These are phyloP conservation scores for Eumerus sabulonum DNA, from an alignment of 2,888 invertebrate species.

Conservation along the genomic window DNA sequence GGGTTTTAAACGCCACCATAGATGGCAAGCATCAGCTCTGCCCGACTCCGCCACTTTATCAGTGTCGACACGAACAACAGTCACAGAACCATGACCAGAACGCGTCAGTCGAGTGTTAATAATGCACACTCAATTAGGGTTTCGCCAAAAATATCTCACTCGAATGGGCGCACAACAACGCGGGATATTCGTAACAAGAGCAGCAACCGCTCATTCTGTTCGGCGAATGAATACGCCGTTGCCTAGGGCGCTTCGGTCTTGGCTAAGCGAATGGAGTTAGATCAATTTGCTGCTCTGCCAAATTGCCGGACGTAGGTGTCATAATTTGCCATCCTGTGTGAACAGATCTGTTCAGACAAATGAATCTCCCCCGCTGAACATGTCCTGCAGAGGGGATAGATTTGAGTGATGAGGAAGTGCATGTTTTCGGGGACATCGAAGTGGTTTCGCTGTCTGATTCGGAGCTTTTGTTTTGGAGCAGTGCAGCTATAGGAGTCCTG, in stretches of 20 bases:
- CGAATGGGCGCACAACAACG: conserved; percentile 42
- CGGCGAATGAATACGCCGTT: not conserved
- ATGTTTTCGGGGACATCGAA: no score
- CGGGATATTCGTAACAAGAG: no score
- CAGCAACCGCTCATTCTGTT: no score
- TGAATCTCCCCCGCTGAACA: conserved; percentile 43
- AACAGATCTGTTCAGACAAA: conserved; percentile 41
- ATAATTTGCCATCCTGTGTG: conserved; percentile 54
- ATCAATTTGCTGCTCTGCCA: conserved; percentile 54
- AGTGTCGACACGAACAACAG: conserved; percentile 11
- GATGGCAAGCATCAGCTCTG: conserved; percentile 14
- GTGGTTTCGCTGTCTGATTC: conserved; percentile 1
- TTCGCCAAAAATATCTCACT: conserved; percentile 44
- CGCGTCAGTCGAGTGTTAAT: conserved; percentile 39
- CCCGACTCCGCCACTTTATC: no score
- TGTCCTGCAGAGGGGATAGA: not conserved
- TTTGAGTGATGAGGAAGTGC: no score
- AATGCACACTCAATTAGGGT: conserved; percentile 57
- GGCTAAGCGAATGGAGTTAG: conserved; percentile 33
- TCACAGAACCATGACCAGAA: conserved; percentile 20
- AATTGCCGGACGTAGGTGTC: conserved; percentile 53
- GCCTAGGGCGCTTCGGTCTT: not conserved
- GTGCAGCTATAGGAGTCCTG: conserved; percentile 35
- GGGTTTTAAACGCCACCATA: conserved; percentile 3
- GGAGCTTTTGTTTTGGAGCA: conserved; percentile 17